Evolutionary conservation across 2,113 vertebrate species (phyloP), one percentile per base, ranked within the genome.

Genomic region (Petrocephalus microphthalmus): DNA sequence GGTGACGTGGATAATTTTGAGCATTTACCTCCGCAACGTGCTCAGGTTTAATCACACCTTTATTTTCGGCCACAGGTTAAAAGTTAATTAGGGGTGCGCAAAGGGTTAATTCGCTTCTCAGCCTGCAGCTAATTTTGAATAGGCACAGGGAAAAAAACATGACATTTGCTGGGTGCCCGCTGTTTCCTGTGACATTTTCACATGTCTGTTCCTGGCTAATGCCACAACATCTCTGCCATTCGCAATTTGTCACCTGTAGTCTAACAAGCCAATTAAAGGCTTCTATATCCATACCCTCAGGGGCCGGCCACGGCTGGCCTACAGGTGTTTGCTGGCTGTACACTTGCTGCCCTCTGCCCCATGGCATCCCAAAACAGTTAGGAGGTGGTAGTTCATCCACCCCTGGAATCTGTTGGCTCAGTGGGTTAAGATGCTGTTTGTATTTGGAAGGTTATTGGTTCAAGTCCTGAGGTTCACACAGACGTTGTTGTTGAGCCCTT

Each of bases 121-220:
- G 67, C 22, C 53, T 88, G 89, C 85, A 15, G 37, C 60, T 47
- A 17, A 57, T 88, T 87, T 54, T 13, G 54, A 81, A 81, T 25
- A 84, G 71, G 67, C 84, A 86, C 83, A 82, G 81, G 88, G 53
- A 47, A 83, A 51, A 82, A 84, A 19, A 56, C 54, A 83, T 88
- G 89, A 91, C 90, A 90, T 90, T 91, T 90, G 81, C 83, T 87
- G 86, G 47, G 86, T 53, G 67, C 67, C 49, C 86, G 86, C 90
- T 89, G 89, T 89, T 90, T 88, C 67, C 88, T 54, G 57, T 90
- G 90, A 91, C 90, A 91, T 89, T 91, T 90, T 90, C 88, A 87
- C 90, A 89, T 88, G 89, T 88, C 84, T 87, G 85, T 78, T 89
- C 84, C 54, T 25, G 19, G 29, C 88, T 91, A 90, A 91, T 89